phyloP scores from a whole-genome alignment of 1,140 invertebrate genomes.

The Ruditapes philippinarum region DNA sequence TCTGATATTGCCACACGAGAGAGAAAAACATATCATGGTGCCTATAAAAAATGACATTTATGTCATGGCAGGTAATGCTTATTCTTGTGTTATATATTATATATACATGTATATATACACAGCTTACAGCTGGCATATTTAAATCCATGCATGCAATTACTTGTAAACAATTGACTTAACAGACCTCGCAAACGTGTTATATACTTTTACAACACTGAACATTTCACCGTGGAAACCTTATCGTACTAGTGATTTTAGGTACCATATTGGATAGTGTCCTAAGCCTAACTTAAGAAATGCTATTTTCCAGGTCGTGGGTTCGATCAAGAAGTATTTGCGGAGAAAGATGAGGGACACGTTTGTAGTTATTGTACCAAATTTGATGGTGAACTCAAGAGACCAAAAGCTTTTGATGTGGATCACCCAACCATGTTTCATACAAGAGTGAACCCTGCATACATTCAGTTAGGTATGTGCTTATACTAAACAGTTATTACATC shows the following conservation, averaged over 20 bases:
- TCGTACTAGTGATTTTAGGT: too few relatives aligned
- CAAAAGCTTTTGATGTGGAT: constrained; percentile 63
- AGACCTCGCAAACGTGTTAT: too few relatives aligned
- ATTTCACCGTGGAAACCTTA: too few relatives aligned
- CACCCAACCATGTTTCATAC: constrained; percentile 71
- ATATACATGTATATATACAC: too few relatives aligned
- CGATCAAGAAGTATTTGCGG: constrained; percentile 72
- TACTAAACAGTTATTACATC: too few relatives aligned
- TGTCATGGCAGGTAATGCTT: constrained; percentile 70
- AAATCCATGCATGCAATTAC: too few relatives aligned
- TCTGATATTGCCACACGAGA: constrained; percentile 67
- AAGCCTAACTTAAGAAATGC: too few relatives aligned
- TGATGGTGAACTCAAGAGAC: constrained; percentile 28
- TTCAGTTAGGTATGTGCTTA: constrained; percentile 69
- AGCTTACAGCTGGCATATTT: too few relatives aligned
- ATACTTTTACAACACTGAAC: too few relatives aligned
- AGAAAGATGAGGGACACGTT: constrained; percentile 74
- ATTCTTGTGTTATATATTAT: too few relatives aligned
- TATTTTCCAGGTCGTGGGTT: constrained; percentile 74
- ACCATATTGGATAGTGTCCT: too few relatives aligned
- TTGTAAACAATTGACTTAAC: too few relatives aligned
- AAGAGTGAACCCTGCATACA: constrained; percentile 62
- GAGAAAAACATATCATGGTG: constrained; percentile 75
- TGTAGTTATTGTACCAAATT: constrained; percentile 66
- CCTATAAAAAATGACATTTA: constrained; percentile 66